Base-by-base conservation (phyloP, 2,113 vertebrate species). In the Danio rerio region DNA sequence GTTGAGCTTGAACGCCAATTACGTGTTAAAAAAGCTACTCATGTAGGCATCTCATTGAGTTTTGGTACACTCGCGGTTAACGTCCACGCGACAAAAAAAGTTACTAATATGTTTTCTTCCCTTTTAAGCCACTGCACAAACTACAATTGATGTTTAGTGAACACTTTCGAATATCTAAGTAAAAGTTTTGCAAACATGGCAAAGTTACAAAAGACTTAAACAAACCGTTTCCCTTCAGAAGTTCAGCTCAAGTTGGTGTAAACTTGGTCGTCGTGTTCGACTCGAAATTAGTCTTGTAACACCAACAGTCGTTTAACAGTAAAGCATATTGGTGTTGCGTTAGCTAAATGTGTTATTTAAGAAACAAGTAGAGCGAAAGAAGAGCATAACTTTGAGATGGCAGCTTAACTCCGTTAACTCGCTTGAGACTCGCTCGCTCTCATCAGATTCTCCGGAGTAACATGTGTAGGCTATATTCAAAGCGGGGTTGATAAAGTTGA, bases 361-460 rank as follows among this genome's bases (percentile, higher is more conserved):
- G n/a, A n/a, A 65, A 76, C 0, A n/a, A 21, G 42, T 5, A 59
- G 18, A 76, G 16, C 49, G 49, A 68, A 18, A 15, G 49, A 13
- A 20, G 31, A 79, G 9, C 62, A 42, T 31, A 13, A 52, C 16
- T 78, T 65, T 42, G 59, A 78, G 61, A 40, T 3, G 20, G 47
- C 43, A 49, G 7, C 16, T 40, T 15, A 78, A 79, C 61, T 55
- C 62, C 62, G 62, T 78, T 78, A 78, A 78, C 75, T 62, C 61
- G 21, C 50, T 47, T n/a, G 13, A 65, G 16, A 42, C 59, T 11
- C 20, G 59, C 2, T 47, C 15, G 16, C 43, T 61, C 42, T 62
- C 43, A 10, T 62, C 43, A 10, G 15, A 16, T 43, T 49, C 8
- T 62, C 0, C 16, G 31, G 8, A 40, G 11, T 21, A 58, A 31